Conservation (phyloP, 53 echinoderm and acorn worm species). For the Mesocentrotus franciscanus region DNA sequence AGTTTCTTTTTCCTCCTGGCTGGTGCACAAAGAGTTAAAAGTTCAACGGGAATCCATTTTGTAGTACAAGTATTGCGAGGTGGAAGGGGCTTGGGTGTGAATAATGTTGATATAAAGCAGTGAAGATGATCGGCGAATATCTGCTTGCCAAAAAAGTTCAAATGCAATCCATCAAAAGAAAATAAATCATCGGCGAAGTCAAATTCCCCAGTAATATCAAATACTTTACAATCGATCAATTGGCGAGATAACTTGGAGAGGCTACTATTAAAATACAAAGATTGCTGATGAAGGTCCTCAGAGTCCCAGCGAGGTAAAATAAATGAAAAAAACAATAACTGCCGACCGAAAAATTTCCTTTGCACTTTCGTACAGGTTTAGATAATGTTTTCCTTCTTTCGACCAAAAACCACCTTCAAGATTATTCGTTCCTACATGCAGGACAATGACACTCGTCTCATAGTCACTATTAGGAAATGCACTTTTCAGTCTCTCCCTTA, state of each 20-base stretch:
- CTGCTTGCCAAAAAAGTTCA: neutral
- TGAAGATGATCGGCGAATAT: neutral
- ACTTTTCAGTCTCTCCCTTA: neutral
- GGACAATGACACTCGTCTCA: neutral
- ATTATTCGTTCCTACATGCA: constrained; percentile 8
- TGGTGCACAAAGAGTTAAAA: neutral
- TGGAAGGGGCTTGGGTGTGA: neutral
- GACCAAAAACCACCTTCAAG: neutral
- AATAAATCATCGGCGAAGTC: neutral
- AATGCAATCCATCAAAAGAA: neutral
- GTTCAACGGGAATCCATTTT: neutral
- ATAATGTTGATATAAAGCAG: neutral
- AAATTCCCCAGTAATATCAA: neutral
- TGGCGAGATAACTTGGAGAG: neutral
- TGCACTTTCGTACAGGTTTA: neutral
- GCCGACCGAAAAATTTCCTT: constrained; percentile 6
- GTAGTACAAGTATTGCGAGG: too few relatives aligned
- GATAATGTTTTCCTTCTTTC: neutral
- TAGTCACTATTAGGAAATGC: neutral
- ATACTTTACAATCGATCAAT: neutral
- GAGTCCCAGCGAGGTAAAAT: constrained; percentile 29
- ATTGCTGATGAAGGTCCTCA: neutral
- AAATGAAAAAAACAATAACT: neutral
- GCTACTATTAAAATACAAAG: neutral
- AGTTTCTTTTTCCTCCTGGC: neutral